Conservation (phyloP, 2,888 invertebrate species). For the Agonum fuliginosum region DNA sequence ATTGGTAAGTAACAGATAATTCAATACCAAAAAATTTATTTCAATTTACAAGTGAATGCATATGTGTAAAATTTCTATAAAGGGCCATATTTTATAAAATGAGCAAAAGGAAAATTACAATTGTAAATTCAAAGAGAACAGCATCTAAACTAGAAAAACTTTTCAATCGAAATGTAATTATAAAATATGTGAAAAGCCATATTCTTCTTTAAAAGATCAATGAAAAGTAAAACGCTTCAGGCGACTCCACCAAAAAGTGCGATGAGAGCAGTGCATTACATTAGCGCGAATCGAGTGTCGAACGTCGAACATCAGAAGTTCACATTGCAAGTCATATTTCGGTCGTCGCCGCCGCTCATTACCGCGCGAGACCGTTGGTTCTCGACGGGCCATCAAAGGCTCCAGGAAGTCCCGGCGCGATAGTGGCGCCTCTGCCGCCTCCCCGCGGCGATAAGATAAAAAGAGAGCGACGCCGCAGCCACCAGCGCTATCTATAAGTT, state of each 20-base stretch:
- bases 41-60: too few relatives aligned
- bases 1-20: too few relatives aligned
- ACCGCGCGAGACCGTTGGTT: neutral
- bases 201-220: neutral
- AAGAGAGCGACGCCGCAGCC: constrained; percentile 29
- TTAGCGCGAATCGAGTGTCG: neutral
- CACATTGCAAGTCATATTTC: constrained; percentile 6
- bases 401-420: constrained; percentile 27
- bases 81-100: too few relatives aligned
- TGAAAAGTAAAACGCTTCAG: neutral
- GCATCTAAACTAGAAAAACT: too few relatives aligned
- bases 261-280: constrained; percentile 21
- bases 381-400: constrained; percentile 15
- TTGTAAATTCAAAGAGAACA: too few relatives aligned
- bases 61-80: too few relatives aligned
- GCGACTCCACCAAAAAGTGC: constrained; percentile 12
- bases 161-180: neutral
- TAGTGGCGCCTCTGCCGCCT: constrained; percentile 23
- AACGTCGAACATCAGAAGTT: too few relatives aligned
- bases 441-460: constrained; percentile 42
- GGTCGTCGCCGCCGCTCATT: constrained; percentile 19
- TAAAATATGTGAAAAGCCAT: neutral
- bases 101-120: too few relatives aligned
- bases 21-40: too few relatives aligned
- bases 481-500: constrained; percentile 52